These are phyloP conservation scores for Atrina japonica DNA, from an alignment of 2,888 invertebrate species.

Conservation along the genomic window DNA sequence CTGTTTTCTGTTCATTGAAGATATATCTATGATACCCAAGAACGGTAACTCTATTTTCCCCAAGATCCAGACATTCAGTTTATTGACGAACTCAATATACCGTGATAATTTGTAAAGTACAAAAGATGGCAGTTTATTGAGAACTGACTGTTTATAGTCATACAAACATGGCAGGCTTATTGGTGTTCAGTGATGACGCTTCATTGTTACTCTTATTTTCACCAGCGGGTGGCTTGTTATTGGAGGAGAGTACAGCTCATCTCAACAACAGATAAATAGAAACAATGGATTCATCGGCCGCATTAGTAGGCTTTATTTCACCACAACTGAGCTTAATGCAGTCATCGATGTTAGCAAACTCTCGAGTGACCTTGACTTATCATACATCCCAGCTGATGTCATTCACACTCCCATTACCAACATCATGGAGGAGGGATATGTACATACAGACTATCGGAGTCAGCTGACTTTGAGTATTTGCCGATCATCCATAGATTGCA, in stretches of 20 bases:
- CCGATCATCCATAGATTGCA: slow-evolving; percentile 33
- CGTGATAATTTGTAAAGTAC: no score
- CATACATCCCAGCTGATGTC: slow-evolving; percentile 29
- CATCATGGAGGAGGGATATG: slow-evolving; percentile 40
- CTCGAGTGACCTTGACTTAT: slow-evolving; percentile 24
- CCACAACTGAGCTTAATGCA: slow-evolving; percentile 43
- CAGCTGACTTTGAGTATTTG: slow-evolving; percentile 39
- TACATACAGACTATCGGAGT: slow-evolving; percentile 50
- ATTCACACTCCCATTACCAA: slow-evolving; percentile 39
- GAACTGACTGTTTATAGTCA: no score
- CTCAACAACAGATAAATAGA: slow-evolving; percentile 36
- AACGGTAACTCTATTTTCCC: no score
- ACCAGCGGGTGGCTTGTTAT: slow-evolving; percentile 56
- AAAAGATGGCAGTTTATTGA: no score
- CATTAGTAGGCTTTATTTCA: slow-evolving; percentile 54
- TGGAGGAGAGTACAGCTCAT: slow-evolving; percentile 46
- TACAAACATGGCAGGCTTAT: no score
- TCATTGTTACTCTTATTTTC: slow-evolving; percentile 2
- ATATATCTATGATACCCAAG: no score
- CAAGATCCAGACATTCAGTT: no score
- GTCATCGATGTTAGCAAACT: slow-evolving; percentile 33
- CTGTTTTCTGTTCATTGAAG: no score
- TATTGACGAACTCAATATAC: no score
- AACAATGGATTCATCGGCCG: slow-evolving; percentile 54
- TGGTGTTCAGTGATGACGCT: no score